Base-by-base conservation (phyloP, 2,113 vertebrate species). In the Sinosuthora webbiana region DNA sequence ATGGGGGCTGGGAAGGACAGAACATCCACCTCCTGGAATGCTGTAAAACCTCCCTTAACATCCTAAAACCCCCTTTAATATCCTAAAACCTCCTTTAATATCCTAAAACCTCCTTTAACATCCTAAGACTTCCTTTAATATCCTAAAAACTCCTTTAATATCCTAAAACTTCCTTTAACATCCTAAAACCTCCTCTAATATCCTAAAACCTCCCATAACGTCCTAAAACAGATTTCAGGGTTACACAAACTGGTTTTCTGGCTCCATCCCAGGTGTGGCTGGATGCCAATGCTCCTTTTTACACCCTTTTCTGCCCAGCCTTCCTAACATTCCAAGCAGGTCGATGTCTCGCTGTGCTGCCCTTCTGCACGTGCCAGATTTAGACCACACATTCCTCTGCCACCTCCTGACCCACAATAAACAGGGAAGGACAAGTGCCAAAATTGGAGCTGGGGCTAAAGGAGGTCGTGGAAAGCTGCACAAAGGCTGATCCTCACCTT, bases 381-480 rank as follows among this genome's bases (percentile, higher is more conserved):
- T 37, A 50, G 52, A 62, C 3, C 31, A 20, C 78, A 3, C 1
- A 1, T 47, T 83, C 65, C 63, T 75, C 39, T 35, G 22, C 78
- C 75, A 64, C 62, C 79, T 63, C 79, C 70, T 62, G 77, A 60
- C 89, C 71, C 93, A 27, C 62, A 60, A 67, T 2, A 33, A 91
- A 64, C 23, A 75, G 78, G 2, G 12, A 81, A 59, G 55, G 70
- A 3, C 3, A 11, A 44, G 22, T 37, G 87, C 87, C 92, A 87
- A 8, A 70, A 31, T 1, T 10, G 10, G 85, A 87, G 94, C 79
- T 79, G 20, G 63, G 87, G 86, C 75, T 82, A n/a, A 47, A 23
- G 74, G 77, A 95, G 83, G 82, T 53, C 86, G 22, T 23, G 10
- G 85, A 88, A 92, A 90, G 94, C 88, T 74, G 87, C 67, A 71